These are phyloP conservation scores for Carapus acus DNA, from an alignment of 2,797 vertebrate species.

Conservation along the genomic window DNA sequence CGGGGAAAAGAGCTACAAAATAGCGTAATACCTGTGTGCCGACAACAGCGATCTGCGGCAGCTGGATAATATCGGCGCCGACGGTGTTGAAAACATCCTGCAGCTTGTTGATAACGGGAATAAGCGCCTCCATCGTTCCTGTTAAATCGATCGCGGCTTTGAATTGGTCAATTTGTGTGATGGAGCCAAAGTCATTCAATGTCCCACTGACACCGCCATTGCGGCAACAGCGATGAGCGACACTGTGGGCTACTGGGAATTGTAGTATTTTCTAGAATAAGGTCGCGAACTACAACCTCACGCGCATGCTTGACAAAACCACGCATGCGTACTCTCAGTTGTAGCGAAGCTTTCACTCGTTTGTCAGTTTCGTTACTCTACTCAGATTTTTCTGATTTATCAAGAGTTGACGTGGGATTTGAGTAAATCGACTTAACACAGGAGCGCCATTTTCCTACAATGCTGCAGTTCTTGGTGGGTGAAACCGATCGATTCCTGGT, in stretches of 20 bases:
- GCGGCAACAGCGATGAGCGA: slow-evolving; percentile 42
- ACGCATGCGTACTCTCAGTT: slow-evolving; percentile 47
- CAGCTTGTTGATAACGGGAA: slow-evolving; percentile 97
- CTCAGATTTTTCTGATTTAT: too few relatives aligned
- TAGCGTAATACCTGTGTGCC: slow-evolving; percentile 87
- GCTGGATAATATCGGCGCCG: slow-evolving; percentile 92
- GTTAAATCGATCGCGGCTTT: slow-evolving; percentile 29
- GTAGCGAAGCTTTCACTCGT: too few relatives aligned
- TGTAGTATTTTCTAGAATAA: slow-evolving; percentile 61
- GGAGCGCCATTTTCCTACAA: slow-evolving; percentile 32
- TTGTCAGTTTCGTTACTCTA: too few relatives aligned
- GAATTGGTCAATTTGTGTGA: slow-evolving; percentile 49
- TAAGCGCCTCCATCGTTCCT: slow-evolving; percentile 99
- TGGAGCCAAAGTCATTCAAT: slow-evolving; percentile 81
- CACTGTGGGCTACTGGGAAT: slow-evolving; percentile 22
- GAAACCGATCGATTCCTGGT: not conserved
- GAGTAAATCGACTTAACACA: not conserved
- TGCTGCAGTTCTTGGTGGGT: slow-evolving; percentile 76
- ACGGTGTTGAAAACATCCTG: slow-evolving; percentile 99
- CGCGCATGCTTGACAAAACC: not conserved
- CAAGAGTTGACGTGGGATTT: too few relatives aligned
- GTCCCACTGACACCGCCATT: slow-evolving; percentile 72
- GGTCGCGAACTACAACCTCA: too few relatives aligned
- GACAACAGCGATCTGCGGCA: slow-evolving; percentile 97
- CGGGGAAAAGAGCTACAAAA: too few relatives aligned